Evolutionary conservation across 2,113 vertebrate genomes (phyloP).

Genomic region (Cyprinodon brontotheroides): DNA sequence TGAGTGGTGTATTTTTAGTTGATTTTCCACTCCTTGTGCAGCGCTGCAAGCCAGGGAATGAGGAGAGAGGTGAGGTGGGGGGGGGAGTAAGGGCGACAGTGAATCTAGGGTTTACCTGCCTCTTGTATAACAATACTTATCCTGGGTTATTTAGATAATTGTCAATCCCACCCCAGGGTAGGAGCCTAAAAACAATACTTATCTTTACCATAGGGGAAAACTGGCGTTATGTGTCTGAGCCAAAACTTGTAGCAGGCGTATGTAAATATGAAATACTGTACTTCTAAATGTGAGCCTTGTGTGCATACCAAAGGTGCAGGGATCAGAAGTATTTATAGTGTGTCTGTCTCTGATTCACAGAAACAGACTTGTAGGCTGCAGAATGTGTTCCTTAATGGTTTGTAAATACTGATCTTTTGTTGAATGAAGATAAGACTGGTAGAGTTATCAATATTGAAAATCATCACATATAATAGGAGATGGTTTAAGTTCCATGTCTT

Average conservation of each 20-base stretch:
- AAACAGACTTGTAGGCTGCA: conserved; percentile 3
- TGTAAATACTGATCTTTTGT: conserved; percentile 19
- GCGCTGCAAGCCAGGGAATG: conserved; percentile 24
- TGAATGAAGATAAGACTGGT: conserved; percentile 2
- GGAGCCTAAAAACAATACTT: conserved; percentile 9
- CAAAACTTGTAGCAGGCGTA: conserved; percentile 9
- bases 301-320: not conserved
- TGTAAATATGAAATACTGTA: conserved; percentile 1
- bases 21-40: conserved; percentile 82
- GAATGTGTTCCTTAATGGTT: conserved; percentile 11
- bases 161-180: conserved; percentile 1
- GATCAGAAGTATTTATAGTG: not conserved
- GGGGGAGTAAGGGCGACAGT: not conserved
- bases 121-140: conserved; percentile 13
- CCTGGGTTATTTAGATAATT: conserved; percentile 2
- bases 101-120: conserved; percentile 46
- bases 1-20: conserved; percentile 74
- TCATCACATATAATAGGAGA: conserved; percentile 5
- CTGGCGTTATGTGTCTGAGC: not conserved
- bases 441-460: conserved; percentile 20
- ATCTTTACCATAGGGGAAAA: conserved; percentile 3
- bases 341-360: not conserved
- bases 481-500: conserved; percentile 12
- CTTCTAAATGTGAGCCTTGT: not conserved
- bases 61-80: not conserved